Conservation (phyloP, 2,888 invertebrate species). For the Physocephala rufipes region DNA sequence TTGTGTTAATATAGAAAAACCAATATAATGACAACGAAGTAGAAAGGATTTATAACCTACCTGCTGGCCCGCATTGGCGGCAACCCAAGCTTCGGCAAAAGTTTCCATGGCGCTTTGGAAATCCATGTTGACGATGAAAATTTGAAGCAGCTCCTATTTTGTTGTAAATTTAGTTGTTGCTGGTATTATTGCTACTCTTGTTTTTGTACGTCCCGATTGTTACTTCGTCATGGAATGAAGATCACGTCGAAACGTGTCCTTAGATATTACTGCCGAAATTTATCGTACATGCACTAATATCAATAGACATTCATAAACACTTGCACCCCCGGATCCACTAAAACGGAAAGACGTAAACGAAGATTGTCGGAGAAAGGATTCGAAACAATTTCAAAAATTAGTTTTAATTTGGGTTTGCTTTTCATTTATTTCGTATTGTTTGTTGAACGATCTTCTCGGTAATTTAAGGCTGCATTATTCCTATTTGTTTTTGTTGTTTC, state of each 20-base stretch:
- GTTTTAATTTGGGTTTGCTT: too few relatives aligned
- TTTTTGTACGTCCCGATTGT: conserved; percentile 14
- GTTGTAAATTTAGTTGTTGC: conserved; percentile 7
- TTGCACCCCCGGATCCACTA: too few relatives aligned
- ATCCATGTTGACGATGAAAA: conserved; percentile 74
- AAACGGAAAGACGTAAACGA: too few relatives aligned
- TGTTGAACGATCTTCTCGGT: background rate
- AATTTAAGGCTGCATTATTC: background rate
- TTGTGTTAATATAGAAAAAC: too few relatives aligned
- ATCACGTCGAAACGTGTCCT: too few relatives aligned
- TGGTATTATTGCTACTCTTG: background rate
- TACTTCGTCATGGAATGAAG: too few relatives aligned
- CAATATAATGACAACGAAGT: too few relatives aligned
- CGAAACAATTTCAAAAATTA: too few relatives aligned
- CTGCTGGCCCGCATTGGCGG: conserved; percentile 82
- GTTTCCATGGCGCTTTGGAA: conserved; percentile 99
- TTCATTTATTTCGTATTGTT: background rate
- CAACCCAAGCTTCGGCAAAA: conserved; percentile 97
- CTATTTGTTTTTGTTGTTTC: background rate
- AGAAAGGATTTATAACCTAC: conserved; percentile 65
- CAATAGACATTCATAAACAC: too few relatives aligned
- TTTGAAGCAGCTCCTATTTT: background rate
- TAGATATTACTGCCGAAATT: too few relatives aligned
- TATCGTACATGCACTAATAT: too few relatives aligned
- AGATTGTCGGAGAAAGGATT: too few relatives aligned